phyloP scores from a whole-genome alignment of 2,888 invertebrate species.

The Nyleta sp. region DNA sequence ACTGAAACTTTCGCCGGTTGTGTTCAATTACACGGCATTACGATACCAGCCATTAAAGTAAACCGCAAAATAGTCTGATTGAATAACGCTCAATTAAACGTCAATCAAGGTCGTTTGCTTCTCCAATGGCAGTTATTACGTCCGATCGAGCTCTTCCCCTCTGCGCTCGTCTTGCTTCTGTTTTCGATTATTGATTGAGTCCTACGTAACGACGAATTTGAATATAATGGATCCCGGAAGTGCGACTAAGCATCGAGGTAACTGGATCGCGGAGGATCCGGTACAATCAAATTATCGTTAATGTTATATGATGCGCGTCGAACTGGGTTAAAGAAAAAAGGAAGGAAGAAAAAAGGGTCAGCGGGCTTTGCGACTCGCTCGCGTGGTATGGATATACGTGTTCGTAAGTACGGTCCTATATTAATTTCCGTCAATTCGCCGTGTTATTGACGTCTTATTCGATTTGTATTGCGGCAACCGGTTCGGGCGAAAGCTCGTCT shows the following conservation, averaged over 20 bases:
- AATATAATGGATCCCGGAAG: neutral
- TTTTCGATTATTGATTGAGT: no score
- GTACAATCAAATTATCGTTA: conserved; percentile 70
- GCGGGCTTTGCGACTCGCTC: conserved; percentile 47
- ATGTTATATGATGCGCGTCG: conserved; percentile 65
- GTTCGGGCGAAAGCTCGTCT: conserved; percentile 53
- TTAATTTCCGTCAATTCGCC: conserved; percentile 49
- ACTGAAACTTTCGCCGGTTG: no score
- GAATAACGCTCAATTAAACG: no score
- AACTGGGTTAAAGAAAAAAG: conserved; percentile 68
- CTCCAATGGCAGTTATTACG: no score
- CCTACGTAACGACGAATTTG: neutral
- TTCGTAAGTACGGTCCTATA: conserved; percentile 26
- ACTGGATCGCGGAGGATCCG: conserved; percentile 66
- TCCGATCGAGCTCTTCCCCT: no score
- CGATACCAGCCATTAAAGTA: no score
- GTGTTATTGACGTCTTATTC: conserved; percentile 42
- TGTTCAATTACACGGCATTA: no score
- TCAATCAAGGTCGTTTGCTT: no score
- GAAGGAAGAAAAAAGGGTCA: conserved; percentile 64
- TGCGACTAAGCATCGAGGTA: conserved; percentile 37
- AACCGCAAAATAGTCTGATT: no score
- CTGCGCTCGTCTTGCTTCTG: no score
- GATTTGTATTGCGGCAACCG: conserved; percentile 34
- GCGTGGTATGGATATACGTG: neutral